phyloP scores from a whole-genome alignment of 2,113 vertebrate genomes.

The Benitochromis conjunctus region DNA sequence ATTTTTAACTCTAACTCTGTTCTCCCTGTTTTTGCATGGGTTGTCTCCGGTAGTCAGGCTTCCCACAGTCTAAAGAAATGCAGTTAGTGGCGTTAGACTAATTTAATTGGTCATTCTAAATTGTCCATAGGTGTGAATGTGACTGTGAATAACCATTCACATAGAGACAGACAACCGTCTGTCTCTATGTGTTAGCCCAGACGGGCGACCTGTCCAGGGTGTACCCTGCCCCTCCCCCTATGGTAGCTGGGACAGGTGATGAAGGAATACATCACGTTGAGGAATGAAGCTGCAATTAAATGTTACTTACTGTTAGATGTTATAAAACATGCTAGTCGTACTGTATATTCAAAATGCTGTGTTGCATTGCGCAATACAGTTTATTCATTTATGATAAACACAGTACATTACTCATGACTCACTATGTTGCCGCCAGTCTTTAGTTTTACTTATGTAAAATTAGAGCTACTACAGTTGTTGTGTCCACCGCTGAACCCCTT shows the following conservation, averaged over 20 bases:
- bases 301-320: neutral
- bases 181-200: neutral
- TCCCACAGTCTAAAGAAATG: neutral
- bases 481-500: too few relatives aligned
- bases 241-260: neutral
- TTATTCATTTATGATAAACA: too few relatives aligned
- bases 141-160: neutral
- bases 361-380: too few relatives aligned
- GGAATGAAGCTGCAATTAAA: neutral
- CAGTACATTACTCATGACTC: too few relatives aligned
- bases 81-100: neutral
- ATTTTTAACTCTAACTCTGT: neutral
- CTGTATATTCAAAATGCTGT: too few relatives aligned
- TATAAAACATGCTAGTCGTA: too few relatives aligned
- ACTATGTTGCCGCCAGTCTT: too few relatives aligned
- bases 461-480: too few relatives aligned
- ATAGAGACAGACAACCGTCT: too few relatives aligned
- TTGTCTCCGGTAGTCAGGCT: neutral
- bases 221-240: neutral
- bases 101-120: neutral
- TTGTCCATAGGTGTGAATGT: neutral
- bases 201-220: neutral
- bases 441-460: too few relatives aligned
- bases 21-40: neutral
- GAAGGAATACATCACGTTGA: neutral